A percentile compares a stretch with the other conserved stretches of the same genome.
These are phyloP conservation scores for Aricia artaxerxes DNA, from an alignment of 2,888 invertebrate species.

Conservation along the genomic window DNA sequence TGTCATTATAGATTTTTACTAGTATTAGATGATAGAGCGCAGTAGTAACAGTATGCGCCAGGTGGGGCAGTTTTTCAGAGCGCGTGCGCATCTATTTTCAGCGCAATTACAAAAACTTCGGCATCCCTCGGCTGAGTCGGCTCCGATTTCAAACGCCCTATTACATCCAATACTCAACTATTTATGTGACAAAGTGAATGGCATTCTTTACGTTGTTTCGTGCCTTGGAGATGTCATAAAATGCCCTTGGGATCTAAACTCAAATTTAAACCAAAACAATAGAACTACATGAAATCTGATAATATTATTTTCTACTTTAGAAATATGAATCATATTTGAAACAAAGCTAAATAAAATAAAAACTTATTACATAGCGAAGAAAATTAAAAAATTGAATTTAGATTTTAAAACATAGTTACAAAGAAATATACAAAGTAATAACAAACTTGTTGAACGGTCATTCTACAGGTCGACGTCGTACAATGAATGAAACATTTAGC, in stretches of 20 bases:
- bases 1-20: neutral
- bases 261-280: neutral
- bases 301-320: no score
- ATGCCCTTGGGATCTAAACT: neutral
- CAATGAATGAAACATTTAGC: slow-evolving; percentile 29
- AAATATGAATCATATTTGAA: no score
- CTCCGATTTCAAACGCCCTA: slow-evolving; percentile 60
- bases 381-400: neutral
- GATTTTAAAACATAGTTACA: neutral
- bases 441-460: slow-evolving; percentile 20
- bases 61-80: slow-evolving; percentile 54
- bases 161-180: slow-evolving; percentile 35
- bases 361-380: neutral
- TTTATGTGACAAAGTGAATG: slow-evolving; percentile 38
- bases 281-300: neutral
- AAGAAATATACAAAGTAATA: neutral
- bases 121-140: slow-evolving; percentile 52
- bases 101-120: slow-evolving; percentile 67
- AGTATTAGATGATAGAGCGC: neutral
- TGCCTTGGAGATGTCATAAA: slow-evolving; percentile 4
- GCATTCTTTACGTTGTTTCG: slow-evolving; percentile 33
- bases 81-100: slow-evolving; percentile 60
- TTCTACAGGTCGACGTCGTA: slow-evolving; percentile 11
- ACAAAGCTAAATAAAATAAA: no score
- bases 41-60: slow-evolving; percentile 46